Evolutionary conservation across 2,888 invertebrate genomes (phyloP).

Genomic region (Plagiodera versicolora): DNA sequence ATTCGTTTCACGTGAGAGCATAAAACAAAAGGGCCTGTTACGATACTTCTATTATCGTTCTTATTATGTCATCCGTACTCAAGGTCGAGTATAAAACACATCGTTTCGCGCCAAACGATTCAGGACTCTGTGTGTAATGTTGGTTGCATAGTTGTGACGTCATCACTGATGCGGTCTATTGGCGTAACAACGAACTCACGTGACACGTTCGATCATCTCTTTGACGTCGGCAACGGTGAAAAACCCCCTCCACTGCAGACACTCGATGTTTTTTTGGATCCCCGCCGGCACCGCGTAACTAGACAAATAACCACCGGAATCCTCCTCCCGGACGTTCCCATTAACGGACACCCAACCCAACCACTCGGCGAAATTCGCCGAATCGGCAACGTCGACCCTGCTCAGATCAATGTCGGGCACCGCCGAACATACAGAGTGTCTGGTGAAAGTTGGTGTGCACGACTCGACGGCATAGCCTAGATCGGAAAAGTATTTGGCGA

Average conservation of each 20-base stretch:
- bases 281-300: conserved; percentile 51
- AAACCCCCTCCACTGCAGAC: conserved; percentile 58
- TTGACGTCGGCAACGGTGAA: conserved; percentile 53
- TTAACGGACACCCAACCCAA: conserved; percentile 58
- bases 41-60: no score
- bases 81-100: no score
- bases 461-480: conserved; percentile 54
- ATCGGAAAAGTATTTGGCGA: conserved; percentile 58
- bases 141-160: no score
- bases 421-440: conserved; percentile 48
- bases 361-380: conserved; percentile 59
- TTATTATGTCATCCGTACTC: no score
- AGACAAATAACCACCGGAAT: conserved; percentile 45
- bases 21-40: no score
- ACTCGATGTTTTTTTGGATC: conserved; percentile 47
- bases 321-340: conserved; percentile 47
- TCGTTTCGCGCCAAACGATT: no score
- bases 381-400: conserved; percentile 38
- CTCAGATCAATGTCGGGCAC: conserved; percentile 50
- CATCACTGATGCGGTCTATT: no score
- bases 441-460: conserved; percentile 52
- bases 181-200: no score
- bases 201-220: conserved; percentile 39
- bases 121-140: no score
- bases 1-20: no score